phyloP scores from a whole-genome alignment of 2,113 vertebrate species.

The Panthera leo region DNA sequence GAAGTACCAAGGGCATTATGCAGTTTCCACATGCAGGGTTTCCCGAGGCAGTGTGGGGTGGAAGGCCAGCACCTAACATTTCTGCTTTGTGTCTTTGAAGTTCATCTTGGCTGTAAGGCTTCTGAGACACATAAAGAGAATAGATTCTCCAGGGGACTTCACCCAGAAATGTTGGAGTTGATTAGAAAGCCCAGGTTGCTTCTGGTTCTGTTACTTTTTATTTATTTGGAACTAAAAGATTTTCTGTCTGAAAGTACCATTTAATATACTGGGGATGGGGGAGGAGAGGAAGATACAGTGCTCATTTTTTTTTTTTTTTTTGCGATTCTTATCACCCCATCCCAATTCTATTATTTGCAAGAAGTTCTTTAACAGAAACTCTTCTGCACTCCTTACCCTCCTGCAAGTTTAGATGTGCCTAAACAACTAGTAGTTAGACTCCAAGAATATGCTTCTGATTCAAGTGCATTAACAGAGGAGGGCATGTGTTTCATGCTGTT shows the following conservation, averaged over 20 bases:
- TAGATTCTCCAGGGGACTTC: not conserved
- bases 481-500: not conserved
- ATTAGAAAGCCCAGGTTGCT: not conserved
- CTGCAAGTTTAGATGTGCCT: not conserved
- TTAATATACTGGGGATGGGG: not conserved
- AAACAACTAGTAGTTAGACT: not conserved
- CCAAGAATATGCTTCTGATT: not conserved
- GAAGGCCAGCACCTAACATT: not conserved
- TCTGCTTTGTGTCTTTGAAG: not conserved
- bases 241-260: not conserved
- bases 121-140: not conserved
- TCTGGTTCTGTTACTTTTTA: slow-evolving; percentile 11
- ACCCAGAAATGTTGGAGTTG: not conserved
- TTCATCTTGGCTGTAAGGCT: not conserved
- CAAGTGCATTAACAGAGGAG: not conserved
- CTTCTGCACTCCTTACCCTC: not conserved
- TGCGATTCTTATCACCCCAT: not conserved
- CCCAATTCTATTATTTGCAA: not conserved
- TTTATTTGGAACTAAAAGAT: slow-evolving; percentile 21
- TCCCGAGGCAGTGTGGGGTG: not conserved
- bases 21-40: not conserved
- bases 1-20: rapidly evolving
- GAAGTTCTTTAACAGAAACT: not conserved
- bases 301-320: not conserved
- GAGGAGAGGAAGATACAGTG: not conserved